Conservation (phyloP, 2,797 vertebrate genomes). For the Cephalopachus bancanus region DNA sequence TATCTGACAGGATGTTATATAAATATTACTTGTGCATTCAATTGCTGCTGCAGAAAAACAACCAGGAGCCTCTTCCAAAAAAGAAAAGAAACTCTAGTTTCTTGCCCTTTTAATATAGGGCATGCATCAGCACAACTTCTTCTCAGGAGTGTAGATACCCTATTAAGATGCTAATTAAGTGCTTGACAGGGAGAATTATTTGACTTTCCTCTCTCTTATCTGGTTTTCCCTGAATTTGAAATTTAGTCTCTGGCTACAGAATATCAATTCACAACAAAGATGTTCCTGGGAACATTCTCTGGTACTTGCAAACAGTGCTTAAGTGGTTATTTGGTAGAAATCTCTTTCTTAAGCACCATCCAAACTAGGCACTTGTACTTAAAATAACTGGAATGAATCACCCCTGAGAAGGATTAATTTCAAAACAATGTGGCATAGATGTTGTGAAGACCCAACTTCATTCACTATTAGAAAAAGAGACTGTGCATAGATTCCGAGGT, state of each 20-base stretch:
- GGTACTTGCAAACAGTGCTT: constrained; percentile 37
- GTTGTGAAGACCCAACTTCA: fast-evolving
- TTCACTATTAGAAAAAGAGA: background rate
- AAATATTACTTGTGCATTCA: background rate
- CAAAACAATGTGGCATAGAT: fast-evolving
- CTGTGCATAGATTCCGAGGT: background rate
- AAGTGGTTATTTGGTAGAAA: constrained; percentile 12
- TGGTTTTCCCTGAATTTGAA: background rate
- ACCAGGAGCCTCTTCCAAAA: background rate
- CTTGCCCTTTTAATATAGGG: background rate
- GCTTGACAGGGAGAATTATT: constrained; percentile 23
- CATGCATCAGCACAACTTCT: background rate
- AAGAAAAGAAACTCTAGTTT: background rate
- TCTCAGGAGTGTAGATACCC: background rate
- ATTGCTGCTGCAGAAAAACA: background rate
- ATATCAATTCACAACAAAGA: constrained; percentile 41
- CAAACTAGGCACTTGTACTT: background rate
- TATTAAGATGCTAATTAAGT: constrained; percentile 41
- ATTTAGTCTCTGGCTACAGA: background rate
- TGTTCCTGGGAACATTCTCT: constrained; percentile 22
- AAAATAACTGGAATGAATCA: constrained; percentile 27
- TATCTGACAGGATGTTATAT: constrained; percentile 1
- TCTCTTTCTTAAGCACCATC: background rate
- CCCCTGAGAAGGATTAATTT: background rate
- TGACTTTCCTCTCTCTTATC: constrained; percentile 2